phyloP scores from a whole-genome alignment of 2,113 vertebrate species.

The Pelecanus crispus region DNA sequence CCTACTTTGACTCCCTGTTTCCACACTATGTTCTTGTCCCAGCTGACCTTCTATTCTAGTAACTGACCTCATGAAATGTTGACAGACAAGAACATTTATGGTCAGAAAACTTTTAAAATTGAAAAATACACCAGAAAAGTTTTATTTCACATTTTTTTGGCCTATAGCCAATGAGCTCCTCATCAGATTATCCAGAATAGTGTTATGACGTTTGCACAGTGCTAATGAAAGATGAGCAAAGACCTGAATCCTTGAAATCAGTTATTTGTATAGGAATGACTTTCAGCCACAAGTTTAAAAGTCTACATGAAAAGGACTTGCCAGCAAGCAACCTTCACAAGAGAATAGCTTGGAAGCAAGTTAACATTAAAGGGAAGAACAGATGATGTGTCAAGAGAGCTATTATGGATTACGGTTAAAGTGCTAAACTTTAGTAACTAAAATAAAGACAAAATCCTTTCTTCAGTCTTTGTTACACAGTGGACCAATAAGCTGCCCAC shows the following conservation, averaged over 20 bases:
- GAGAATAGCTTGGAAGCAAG: not conserved
- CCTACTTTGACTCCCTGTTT: not conserved
- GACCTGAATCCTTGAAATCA: not conserved
- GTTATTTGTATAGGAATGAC: not conserved
- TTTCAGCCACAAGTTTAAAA: not conserved
- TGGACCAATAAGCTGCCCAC: not conserved
- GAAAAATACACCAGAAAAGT: not conserved
- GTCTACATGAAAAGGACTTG: not conserved
- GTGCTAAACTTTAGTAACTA: not conserved
- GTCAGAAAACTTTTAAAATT: not conserved
- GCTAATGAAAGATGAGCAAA: not conserved
- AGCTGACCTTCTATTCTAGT: not conserved
- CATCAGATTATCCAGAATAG: not conserved
- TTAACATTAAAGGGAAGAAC: not conserved
- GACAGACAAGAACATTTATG: not conserved
- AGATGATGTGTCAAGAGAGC: not conserved
- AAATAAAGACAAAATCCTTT: not conserved
- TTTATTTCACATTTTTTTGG: not conserved
- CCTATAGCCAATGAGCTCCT: not conserved
- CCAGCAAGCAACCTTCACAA: not conserved
- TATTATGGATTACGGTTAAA: not conserved
- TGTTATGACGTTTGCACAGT: not conserved
- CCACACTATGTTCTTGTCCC: not conserved
- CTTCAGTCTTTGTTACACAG: not conserved
- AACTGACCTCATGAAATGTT: not conserved